Base-by-base conservation (phyloP, 2,888 invertebrate species). In the Bembecia ichneumoniformis region DNA sequence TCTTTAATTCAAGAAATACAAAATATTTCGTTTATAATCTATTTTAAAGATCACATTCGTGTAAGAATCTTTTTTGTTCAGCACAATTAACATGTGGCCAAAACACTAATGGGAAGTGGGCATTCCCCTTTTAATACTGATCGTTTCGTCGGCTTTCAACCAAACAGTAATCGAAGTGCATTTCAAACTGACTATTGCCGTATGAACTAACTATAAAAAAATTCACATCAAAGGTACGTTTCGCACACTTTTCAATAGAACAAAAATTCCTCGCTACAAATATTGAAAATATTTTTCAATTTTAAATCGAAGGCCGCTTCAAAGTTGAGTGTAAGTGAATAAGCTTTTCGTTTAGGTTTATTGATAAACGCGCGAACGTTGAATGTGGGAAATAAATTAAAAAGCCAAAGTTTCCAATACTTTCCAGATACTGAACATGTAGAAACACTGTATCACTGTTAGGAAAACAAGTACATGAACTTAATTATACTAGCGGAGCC, bases 221-320 rank as follows among this genome's bases (percentile, higher is more conserved):
- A 40, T 40, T 40, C 14, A 13, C 7, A 14, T 40, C 40, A 7
- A 9, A 40, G n/a, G 40, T 40, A 13, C 5, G 40, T n/a, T n/a
- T 40, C 13, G 40, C 14, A 40, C 40, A 40, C 68, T 68, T 69
- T 67, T 74, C 68, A 73, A 73, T 70, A 66, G 67, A 64, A 68
- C 63, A 61, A 63, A 68, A 71, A 71, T 74, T 76, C 74, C 64
- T 69, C 60, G 56, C 57, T 61, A 55, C 52, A 73, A 74, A 74
- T 77, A 76, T 76, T 68, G 69, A 64, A 71, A 76, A 77, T 72
- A 74, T 77, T 76, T 77, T 76, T 67, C 72, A 75, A 72, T 77
- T 75, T 72, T 63, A 72, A 75, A 74, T 71, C 64, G 70, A 63
- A 71, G 65, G 67, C 69, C 71, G 71, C 71, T 74, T 77, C 74